Evolutionary conservation across 1,140 invertebrate genomes (phyloP).

Genomic region (Bemisia tabaci): DNA sequence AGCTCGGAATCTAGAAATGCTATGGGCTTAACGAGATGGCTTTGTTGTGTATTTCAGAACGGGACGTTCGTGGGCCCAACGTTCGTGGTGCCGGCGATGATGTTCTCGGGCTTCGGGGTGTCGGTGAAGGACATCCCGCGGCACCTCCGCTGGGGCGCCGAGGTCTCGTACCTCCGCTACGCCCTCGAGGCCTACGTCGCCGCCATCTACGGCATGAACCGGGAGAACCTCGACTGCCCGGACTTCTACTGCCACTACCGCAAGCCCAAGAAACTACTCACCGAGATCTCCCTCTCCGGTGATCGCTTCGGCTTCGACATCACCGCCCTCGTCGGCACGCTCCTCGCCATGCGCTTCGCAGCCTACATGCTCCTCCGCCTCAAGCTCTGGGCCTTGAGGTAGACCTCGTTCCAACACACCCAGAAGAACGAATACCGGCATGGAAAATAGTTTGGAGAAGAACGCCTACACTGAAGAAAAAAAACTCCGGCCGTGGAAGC

Average conservation of each 20-base stretch:
- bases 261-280: constrained; percentile 55
- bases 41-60: constrained; percentile 50
- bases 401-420: too few species aligned
- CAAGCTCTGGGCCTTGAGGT: constrained; percentile 43
- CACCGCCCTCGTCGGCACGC: constrained; percentile 50
- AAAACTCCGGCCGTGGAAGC: too few species aligned
- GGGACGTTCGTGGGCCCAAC: constrained; percentile 68
- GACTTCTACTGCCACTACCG: constrained; percentile 58
- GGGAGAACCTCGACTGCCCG: constrained; percentile 47
- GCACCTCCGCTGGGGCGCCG: constrained; percentile 75
- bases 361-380: constrained; percentile 70
- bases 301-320: constrained; percentile 76
- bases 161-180: constrained; percentile 75
- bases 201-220: constrained; percentile 66
- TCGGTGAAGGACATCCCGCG: constrained; percentile 55
- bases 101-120: constrained; percentile 74
- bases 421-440: too few species aligned
- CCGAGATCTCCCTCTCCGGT: constrained; percentile 61
- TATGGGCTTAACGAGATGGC: too few species aligned
- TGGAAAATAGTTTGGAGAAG: too few species aligned
- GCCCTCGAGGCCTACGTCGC: constrained; percentile 67
- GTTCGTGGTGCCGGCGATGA: constrained; percentile 68
- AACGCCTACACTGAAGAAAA: too few species aligned
- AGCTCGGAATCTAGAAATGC: too few species aligned
- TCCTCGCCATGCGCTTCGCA: constrained; percentile 51